A percentile compares a stretch with the other conserved stretches of the same genome.
phyloP scores from a whole-genome alignment of 2,113 vertebrate species.

The Zosterops japonicus region DNA sequence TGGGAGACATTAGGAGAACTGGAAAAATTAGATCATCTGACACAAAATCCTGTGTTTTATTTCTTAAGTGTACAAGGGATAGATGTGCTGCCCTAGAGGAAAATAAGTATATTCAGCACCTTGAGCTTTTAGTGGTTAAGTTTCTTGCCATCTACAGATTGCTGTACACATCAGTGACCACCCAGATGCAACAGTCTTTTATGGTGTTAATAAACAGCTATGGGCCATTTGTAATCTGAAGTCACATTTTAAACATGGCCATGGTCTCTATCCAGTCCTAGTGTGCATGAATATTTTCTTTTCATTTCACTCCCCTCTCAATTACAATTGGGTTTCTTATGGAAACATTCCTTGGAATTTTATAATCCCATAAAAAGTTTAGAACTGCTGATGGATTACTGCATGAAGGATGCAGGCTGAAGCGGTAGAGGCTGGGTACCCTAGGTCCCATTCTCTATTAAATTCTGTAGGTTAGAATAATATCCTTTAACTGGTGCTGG shows the following conservation, averaged over 20 bases:
- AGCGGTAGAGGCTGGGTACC: not conserved
- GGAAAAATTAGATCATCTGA: constrained; percentile 34
- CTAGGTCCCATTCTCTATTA: not conserved
- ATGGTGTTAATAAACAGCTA: constrained; percentile 9
- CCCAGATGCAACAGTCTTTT: not conserved
- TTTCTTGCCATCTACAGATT: not conserved
- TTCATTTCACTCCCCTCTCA: constrained; percentile 20
- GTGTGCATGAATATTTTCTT: constrained; percentile 9
- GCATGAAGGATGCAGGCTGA: not conserved
- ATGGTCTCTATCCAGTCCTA: not conserved
- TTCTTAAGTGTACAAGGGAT: not conserved
- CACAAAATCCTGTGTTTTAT: not conserved
- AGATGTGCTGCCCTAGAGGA: not conserved
- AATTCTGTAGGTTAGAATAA: not conserved
- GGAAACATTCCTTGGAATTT: constrained; percentile 34
- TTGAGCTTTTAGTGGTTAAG: not conserved
- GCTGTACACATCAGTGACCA: not conserved
- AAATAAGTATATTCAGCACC: not conserved
- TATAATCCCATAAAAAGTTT: constrained; percentile 21
- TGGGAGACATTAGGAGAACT: not conserved
- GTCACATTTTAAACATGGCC: not conserved
- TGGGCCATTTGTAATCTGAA: not conserved
- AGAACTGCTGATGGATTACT: not conserved
- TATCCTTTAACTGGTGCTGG: not conserved
- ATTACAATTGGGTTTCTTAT: constrained; percentile 7